phyloP scores from a whole-genome alignment of 1,140 invertebrate genomes.

The Microplitis mediator region DNA sequence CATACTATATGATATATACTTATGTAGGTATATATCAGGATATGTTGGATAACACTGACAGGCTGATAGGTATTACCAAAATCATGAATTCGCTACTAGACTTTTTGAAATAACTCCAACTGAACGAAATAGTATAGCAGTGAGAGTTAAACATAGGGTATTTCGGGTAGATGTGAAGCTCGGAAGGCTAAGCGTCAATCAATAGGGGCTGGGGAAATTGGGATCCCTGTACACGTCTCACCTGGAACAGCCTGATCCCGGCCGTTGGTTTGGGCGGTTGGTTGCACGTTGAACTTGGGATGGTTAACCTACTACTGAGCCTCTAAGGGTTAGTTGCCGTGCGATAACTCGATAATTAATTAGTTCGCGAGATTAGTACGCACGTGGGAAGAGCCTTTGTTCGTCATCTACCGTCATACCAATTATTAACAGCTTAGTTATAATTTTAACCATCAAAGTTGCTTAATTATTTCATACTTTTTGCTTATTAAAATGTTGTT shows the following conservation, averaged over 20 bases:
- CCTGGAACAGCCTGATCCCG: not conserved
- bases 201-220: not conserved
- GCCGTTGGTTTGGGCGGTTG: not conserved
- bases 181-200: too few species aligned
- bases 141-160: too few species aligned
- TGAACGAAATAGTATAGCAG: too few species aligned
- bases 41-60: not conserved
- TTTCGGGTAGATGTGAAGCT: too few species aligned
- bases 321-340: slow-evolving; percentile 38
- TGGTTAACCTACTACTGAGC: slow-evolving; percentile 33
- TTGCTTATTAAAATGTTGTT: too few species aligned
- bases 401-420: not conserved
- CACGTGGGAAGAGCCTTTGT: not conserved
- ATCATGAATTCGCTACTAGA: too few species aligned
- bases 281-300: slow-evolving; percentile 37
- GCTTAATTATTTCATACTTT: too few species aligned
- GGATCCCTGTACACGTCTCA: not conserved
- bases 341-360: slow-evolving; percentile 55
- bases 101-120: too few species aligned
- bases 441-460: not conserved
- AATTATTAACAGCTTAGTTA: not conserved
- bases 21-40: too few species aligned
- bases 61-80: too few species aligned
- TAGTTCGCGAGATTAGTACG: slow-evolving; percentile 47
- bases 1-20: not conserved